Evolutionary conservation across 2,888 invertebrate species (phyloP).

Genomic region (Gerris lacustris): DNA sequence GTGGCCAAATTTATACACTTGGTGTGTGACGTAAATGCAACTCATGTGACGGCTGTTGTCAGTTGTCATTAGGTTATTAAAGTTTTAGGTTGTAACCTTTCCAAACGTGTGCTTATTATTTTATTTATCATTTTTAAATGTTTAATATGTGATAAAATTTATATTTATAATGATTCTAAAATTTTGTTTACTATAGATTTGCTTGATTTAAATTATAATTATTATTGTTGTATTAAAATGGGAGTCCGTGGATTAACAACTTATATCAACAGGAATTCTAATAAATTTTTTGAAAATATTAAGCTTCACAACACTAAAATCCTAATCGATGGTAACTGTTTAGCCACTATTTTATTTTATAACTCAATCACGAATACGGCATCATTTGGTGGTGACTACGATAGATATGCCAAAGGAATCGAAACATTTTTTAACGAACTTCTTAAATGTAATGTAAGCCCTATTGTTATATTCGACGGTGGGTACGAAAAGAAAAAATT

Average conservation of each 20-base stretch:
- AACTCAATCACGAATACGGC: constrained; percentile 46
- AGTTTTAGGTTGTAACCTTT: neutral
- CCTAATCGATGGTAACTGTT: constrained; percentile 68
- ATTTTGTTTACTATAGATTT: neutral
- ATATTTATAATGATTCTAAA: no score
- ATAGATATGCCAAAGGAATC: constrained; percentile 54
- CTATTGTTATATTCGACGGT: constrained; percentile 70
- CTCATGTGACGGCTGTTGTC: no score
- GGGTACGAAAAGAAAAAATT: constrained; percentile 60
- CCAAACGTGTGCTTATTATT: neutral
- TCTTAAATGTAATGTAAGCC: constrained; percentile 53
- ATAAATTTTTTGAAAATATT: constrained; percentile 34
- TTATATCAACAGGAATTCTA: constrained; percentile 14
- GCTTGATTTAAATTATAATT: neutral
- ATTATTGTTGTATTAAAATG: constrained; percentile 14
- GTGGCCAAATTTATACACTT: no score
- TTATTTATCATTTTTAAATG: neutral
- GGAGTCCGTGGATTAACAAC: constrained; percentile 18
- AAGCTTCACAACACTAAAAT: constrained; percentile 54
- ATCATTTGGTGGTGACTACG: constrained; percentile 78
- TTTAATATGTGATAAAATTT: neutral
- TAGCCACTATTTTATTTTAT: constrained; percentile 58
- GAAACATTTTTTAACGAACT: constrained; percentile 56
- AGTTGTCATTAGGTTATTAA: no score
- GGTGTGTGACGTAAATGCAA: no score